Conservation (phyloP, 2,113 vertebrate species). For the Diglossa brunneiventris region DNA sequence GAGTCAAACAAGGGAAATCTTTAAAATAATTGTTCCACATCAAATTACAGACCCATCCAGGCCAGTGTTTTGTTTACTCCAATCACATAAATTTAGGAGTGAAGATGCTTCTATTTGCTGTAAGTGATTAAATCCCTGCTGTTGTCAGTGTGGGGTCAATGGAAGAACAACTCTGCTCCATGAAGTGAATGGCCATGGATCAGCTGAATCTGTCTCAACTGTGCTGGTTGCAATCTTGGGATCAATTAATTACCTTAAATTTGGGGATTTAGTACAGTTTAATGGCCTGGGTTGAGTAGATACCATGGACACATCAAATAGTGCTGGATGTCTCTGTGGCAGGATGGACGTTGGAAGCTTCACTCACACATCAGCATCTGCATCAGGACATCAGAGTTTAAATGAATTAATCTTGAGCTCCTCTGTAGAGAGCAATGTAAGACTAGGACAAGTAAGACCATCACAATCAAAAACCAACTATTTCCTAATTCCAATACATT, state of each 20-base stretch:
- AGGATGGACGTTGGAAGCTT: neutral
- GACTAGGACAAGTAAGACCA: neutral
- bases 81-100: neutral
- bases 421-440: neutral
- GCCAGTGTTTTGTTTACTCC: neutral
- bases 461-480: neutral
- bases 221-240: neutral
- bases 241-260: neutral
- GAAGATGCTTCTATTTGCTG: neutral
- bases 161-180: neutral
- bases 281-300: neutral
- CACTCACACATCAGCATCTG: neutral
- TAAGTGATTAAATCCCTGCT: neutral
- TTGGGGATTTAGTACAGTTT: neutral
- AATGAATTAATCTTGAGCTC: neutral
- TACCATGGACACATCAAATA: neutral
- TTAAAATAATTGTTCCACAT: neutral
- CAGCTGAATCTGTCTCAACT: neutral
- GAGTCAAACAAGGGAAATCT: neutral
- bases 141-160: rapidly evolving
- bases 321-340: neutral
- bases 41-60: neutral
- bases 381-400: neutral
- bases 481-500: neutral
- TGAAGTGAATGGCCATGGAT: neutral